A percentile compares a stretch with the other conserved stretches of the same genome.
phyloP scores from a whole-genome alignment of 2,888 invertebrate genomes.

The Ormyrus labotus region DNA sequence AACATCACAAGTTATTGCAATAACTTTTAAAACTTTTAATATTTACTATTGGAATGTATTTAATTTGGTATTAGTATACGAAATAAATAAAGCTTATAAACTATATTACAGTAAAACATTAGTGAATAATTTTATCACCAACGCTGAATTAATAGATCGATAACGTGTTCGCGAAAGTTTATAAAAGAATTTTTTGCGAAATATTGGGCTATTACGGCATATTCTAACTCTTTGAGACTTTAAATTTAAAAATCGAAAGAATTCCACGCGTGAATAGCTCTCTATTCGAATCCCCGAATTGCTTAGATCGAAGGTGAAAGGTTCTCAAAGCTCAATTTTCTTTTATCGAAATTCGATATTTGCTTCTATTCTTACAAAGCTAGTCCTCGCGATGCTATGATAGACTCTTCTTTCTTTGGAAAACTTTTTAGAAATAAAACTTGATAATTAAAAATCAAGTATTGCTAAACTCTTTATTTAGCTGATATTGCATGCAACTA shows the following conservation, averaged over 20 bases:
- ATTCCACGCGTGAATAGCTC: slow-evolving; percentile 52
- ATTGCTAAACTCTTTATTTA: too few species aligned
- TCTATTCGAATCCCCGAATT: slow-evolving; percentile 60
- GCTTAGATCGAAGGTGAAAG: slow-evolving; percentile 64
- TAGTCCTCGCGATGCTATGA: slow-evolving; percentile 55
- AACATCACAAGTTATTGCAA: too few species aligned
- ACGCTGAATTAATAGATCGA: too few species aligned
- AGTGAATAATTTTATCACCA: too few species aligned
- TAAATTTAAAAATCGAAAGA: slow-evolving; percentile 45
- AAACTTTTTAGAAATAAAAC: too few species aligned
- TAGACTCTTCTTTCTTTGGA: neutral
- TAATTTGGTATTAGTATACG: too few species aligned
- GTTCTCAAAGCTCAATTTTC: slow-evolving; percentile 66
- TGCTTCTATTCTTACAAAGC: slow-evolving; percentile 62
- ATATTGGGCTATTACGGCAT: neutral
- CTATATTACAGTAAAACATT: too few species aligned
- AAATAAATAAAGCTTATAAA: too few species aligned
- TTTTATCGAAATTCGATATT: slow-evolving; percentile 70
- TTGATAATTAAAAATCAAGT: too few species aligned
- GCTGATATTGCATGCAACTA: too few species aligned
- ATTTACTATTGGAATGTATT: too few species aligned
- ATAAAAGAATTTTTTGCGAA: neutral
- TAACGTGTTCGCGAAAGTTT: neutral
- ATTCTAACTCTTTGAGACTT: slow-evolving; percentile 1
- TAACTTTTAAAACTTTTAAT: too few species aligned